These are phyloP conservation scores for Caenorhabditis angaria DNA, from an alignment of 2,888 invertebrate species.

Conservation along the genomic window DNA sequence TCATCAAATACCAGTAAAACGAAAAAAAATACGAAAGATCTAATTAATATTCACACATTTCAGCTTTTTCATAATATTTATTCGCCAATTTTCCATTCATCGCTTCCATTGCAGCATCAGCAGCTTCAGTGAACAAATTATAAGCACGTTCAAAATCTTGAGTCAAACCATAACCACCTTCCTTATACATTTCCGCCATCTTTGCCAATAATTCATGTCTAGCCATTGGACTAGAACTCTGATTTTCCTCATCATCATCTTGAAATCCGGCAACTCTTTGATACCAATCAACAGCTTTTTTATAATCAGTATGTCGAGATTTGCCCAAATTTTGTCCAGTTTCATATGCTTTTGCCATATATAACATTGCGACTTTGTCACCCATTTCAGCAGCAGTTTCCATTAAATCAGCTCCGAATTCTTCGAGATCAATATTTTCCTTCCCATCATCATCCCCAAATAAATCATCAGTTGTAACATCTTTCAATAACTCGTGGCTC, in stretches of 20 bases:
- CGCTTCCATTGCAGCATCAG: constrained; percentile 75
- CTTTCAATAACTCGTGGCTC: constrained; percentile 75
- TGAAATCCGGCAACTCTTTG: constrained; percentile 50
- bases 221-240: constrained; percentile 16
- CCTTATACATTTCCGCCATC: constrained; percentile 74
- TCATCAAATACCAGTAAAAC: not conserved
- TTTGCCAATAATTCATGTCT: constrained; percentile 74
- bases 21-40: not conserved
- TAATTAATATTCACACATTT: constrained; percentile 47
- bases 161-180: constrained; percentile 74
- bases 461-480: constrained; percentile 72
- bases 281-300: constrained; percentile 46
- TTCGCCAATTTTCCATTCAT: constrained; percentile 76
- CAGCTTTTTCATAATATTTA: constrained; percentile 69
- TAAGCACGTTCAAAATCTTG: constrained; percentile 74
- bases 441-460: constrained; percentile 20
- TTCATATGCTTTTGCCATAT: constrained; percentile 75
- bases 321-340: constrained; percentile 71
- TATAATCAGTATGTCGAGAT: constrained; percentile 28
- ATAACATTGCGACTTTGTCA: constrained; percentile 75
- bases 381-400: constrained; percentile 75
- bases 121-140: constrained; percentile 75
- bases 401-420: constrained; percentile 71
- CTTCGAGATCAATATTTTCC: constrained; percentile 69
- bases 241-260: constrained; percentile 54